A percentile compares a stretch with the other conserved stretches of the same genome.
Evolutionary conservation across 1,140 invertebrate genomes (phyloP).

Genomic region (Drosophila aff.): DNA sequence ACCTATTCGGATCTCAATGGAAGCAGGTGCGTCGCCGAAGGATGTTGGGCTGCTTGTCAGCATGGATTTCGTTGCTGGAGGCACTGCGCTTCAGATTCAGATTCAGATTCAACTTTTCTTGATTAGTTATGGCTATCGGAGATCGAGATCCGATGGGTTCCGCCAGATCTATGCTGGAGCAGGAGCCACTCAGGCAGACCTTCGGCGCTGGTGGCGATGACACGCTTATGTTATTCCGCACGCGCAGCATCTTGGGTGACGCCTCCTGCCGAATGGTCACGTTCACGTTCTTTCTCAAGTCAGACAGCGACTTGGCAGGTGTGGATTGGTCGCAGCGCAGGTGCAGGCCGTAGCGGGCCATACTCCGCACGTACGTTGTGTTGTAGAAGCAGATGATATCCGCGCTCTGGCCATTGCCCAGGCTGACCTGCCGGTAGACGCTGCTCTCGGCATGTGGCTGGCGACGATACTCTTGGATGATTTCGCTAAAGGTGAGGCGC

Average conservation of each 20-base stretch:
- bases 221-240: conserved; percentile 27
- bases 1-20: conserved; percentile 14
- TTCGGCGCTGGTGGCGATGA: conserved; percentile 16
- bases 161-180: not conserved
- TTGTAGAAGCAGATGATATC: conserved; percentile 71
- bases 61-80: conserved; percentile 38
- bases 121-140: not conserved
- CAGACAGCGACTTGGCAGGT: not conserved
- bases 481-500: conserved; percentile 91
- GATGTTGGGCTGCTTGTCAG: conserved; percentile 54
- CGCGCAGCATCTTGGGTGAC: not conserved
- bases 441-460: conserved; percentile 95
- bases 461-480: conserved; percentile 95
- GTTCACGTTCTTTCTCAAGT: not conserved
- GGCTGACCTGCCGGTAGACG: conserved; percentile 95
- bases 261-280: not conserved
- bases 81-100: conserved; percentile 36
- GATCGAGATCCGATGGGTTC: not conserved
- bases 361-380: conserved; percentile 40
- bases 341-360: conserved; percentile 34
- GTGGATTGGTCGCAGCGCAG: conserved; percentile 11
- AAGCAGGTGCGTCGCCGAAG: conserved; percentile 44
- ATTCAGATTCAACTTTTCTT: conserved; percentile 18
- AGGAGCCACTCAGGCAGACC: conserved; percentile 13
- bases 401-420: conserved; percentile 77